Evolutionary conservation across 2,888 invertebrate genomes (phyloP).

Genomic region (Rhabditoides inermis): DNA sequence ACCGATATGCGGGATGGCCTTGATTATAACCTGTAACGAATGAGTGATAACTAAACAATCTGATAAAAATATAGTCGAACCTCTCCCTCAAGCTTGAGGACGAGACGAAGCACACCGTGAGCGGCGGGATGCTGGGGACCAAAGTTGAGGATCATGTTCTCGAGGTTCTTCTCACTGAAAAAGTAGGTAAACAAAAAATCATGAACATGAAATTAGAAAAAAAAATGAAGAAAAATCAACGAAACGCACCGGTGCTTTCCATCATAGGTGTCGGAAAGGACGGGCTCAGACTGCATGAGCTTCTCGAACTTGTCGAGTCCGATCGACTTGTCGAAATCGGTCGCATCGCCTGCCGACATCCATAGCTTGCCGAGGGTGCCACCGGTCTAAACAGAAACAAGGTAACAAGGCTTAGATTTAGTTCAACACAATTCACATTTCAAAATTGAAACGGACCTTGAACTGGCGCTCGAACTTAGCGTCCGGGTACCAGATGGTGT

Average conservation of each 20-base stretch:
- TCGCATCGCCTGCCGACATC: conserved; percentile 24
- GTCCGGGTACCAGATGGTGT: conserved; percentile 51
- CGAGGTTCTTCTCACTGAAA: conserved; percentile 67
- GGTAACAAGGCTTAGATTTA: neutral
- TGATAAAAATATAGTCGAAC: conserved; percentile 50
- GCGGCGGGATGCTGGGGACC: conserved; percentile 91
- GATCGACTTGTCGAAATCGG: conserved; percentile 30
- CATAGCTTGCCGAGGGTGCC: conserved; percentile 35
- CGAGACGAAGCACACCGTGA: conserved; percentile 78
- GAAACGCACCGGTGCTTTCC: conserved; percentile 37
- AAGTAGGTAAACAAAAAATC: neutral
- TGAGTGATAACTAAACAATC: neutral
- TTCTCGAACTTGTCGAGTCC: conserved; percentile 39
- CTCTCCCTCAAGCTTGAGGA: conserved; percentile 78
- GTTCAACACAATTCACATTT: neutral
- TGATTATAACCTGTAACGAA: conserved; percentile 66
- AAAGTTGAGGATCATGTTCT: conserved; percentile 78
- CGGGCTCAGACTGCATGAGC: conserved; percentile 29
- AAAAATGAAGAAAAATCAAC: neutral
- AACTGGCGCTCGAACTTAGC: conserved; percentile 48
- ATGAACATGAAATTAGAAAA: neutral
- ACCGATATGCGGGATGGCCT: conserved; percentile 92
- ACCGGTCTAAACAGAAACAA: conserved; percentile 22
- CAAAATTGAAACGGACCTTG: conserved; percentile 23
- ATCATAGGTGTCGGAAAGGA: conserved; percentile 28